Evolutionary conservation across 2,113 vertebrate species (phyloP), one percentile per base, ranked within the genome.

Genomic region (Microtus ochrogaster): DNA sequence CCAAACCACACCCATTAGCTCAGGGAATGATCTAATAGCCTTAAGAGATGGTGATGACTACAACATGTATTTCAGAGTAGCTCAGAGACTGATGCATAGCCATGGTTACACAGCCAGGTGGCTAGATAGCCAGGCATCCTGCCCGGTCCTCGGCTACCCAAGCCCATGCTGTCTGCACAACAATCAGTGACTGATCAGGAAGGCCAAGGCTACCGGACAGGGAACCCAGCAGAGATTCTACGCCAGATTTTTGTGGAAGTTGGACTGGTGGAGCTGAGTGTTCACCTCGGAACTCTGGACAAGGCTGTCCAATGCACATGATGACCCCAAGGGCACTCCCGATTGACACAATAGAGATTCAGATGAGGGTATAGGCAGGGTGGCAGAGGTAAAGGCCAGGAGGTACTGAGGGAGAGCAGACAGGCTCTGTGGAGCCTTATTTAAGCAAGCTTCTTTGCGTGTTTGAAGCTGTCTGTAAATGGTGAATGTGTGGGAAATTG

Each of bases 251-350:
- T 68, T 76, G 17, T 72, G 30, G 28, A 55, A 66, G 41, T 72
- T 47, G 39, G 81, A 39, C 47, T 49, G 9, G 2, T 17, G 16
- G 21, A 88, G 66, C 93, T 41, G 2, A 44, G 88, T n/a, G 24
- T 33, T 44, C n/a, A 89, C n/a, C 1, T 24, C 74, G 7, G 0
- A 30, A 36, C 55, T 0, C 0, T 4, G 74, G 87, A 83, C 82
- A 3, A 4, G 66, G 47, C 90, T 96, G 91, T 97, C 97, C 90
- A 88, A 83, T 70, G 17, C 36, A 78, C 87, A 55, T 83, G 55
- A 63, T 55, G 52, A 52, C 41, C 14, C 14, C 39, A 30, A 52
- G 12, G 78, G 17, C 66, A 19, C 33, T 39, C 22, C 30, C 41
- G 17, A 44, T 24, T 2, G 58, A 68, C 78, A 72, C 36, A 73